Percentiles rank a stretch among this genome's conserved stretches.
phyloP scores from a whole-genome alignment of 2,888 invertebrate species.

The Meandrusa payeni region DNA sequence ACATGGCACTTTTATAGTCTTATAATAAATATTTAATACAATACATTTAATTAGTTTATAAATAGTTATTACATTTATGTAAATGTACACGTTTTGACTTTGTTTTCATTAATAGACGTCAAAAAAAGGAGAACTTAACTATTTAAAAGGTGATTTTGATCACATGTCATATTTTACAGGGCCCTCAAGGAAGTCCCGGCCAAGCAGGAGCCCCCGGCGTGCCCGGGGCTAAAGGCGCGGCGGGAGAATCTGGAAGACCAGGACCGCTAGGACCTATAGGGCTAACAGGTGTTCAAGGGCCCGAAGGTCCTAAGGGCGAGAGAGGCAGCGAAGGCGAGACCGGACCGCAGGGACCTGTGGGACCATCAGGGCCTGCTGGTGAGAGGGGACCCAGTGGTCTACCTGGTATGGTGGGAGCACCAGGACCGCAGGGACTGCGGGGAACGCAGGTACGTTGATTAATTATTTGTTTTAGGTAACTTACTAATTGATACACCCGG shows the following conservation, averaged over 20 bases:
- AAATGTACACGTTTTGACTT: too few species aligned
- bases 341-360: slow-evolving; percentile 86
- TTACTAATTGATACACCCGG: too few species aligned
- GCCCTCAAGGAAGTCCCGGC: slow-evolving; percentile 85
- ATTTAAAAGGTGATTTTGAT: too few species aligned
- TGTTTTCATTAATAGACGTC: too few species aligned
- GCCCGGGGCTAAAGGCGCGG: slow-evolving; percentile 85
- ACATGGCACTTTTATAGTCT: too few species aligned
- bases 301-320: slow-evolving; percentile 88
- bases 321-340: slow-evolving; percentile 84
- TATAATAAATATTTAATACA: too few species aligned
- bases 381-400: slow-evolving; percentile 82
- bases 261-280: slow-evolving; percentile 86
- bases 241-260: slow-evolving; percentile 85
- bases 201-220: slow-evolving; percentile 85
- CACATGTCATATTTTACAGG: slow-evolving; percentile 74
- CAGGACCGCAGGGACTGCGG: slow-evolving; percentile 84
- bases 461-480: too few species aligned
- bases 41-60: too few species aligned
- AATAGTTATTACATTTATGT: too few species aligned
- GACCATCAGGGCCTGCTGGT: slow-evolving; percentile 85
- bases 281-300: slow-evolving; percentile 85
- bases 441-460: slow-evolving; percentile 81
- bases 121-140: too few species aligned
- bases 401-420: slow-evolving; percentile 83